These are phyloP conservation scores for Xylota segnis DNA, from an alignment of 2,888 invertebrate genomes.

Conservation along the genomic window DNA sequence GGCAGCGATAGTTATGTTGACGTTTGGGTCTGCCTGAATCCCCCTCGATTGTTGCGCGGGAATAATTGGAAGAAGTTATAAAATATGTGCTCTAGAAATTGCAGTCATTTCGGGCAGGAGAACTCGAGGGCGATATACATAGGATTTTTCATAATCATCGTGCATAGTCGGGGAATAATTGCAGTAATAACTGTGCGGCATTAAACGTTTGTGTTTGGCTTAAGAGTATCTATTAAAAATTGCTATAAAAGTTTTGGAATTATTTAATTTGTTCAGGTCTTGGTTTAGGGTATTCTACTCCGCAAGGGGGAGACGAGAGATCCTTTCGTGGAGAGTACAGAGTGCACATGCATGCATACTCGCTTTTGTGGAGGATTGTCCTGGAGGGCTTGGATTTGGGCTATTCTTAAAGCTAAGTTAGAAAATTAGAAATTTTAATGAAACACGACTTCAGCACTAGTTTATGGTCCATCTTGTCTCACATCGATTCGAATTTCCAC, in stretches of 20 bases:
- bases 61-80: conserved; percentile 30
- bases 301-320: too few relatives aligned
- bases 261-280: too few relatives aligned
- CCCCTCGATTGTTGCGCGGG: not conserved
- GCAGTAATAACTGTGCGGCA: not conserved
- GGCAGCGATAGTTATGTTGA: conserved; percentile 2
- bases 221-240: not conserved
- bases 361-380: too few relatives aligned
- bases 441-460: too few relatives aligned
- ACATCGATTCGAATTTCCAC: too few relatives aligned
- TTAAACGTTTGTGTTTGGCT: not conserved
- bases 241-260: not conserved
- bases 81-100: not conserved
- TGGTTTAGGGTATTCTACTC: too few relatives aligned
- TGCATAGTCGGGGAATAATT: not conserved
- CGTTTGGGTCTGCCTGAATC: not conserved
- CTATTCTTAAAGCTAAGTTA: too few relatives aligned
- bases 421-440: too few relatives aligned
- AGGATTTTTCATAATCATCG: not conserved
- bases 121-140: not conserved
- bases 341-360: too few relatives aligned
- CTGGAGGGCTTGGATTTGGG: too few relatives aligned
- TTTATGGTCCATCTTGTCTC: too few relatives aligned
- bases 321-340: too few relatives aligned
- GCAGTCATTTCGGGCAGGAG: not conserved